Percentiles rank a stretch among this genome's conserved stretches.
Conservation (phyloP, 2,888 invertebrate genomes). For the Apamea crenata region DNA sequence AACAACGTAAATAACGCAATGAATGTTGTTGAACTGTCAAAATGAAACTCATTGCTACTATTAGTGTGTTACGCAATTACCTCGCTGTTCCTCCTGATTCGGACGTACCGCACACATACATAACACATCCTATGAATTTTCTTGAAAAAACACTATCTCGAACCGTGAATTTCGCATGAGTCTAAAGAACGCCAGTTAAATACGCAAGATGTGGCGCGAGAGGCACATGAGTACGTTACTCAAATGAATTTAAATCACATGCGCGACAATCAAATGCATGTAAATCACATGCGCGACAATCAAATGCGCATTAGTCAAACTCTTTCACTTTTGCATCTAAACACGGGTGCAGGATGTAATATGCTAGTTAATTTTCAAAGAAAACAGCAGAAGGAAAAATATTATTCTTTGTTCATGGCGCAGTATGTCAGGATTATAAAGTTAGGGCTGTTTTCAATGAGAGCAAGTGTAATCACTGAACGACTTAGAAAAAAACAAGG, state of each 20-base stretch:
- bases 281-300: background rate
- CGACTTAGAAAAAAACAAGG: too few species aligned
- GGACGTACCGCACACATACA: too few species aligned
- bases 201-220: background rate
- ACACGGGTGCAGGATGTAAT: background rate
- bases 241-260: background rate
- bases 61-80: too few species aligned
- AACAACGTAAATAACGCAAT: too few species aligned
- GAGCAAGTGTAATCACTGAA: background rate
- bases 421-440: background rate
- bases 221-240: background rate
- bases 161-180: background rate
- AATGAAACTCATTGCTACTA: too few species aligned
- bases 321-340: background rate
- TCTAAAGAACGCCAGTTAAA: background rate
- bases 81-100: too few species aligned
- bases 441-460: background rate
- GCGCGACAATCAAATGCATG: background rate
- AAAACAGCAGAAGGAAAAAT: background rate
- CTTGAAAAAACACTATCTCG: too few species aligned
- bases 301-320: background rate
- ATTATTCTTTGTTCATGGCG: background rate
- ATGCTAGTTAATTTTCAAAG: background rate
- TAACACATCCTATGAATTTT: too few species aligned
- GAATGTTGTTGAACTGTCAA: too few species aligned